Evolutionary conservation across 1,140 invertebrate genomes (phyloP), one percentile per base, ranked within the genome.

Genomic region (Hydropsyche tenuis): DNA sequence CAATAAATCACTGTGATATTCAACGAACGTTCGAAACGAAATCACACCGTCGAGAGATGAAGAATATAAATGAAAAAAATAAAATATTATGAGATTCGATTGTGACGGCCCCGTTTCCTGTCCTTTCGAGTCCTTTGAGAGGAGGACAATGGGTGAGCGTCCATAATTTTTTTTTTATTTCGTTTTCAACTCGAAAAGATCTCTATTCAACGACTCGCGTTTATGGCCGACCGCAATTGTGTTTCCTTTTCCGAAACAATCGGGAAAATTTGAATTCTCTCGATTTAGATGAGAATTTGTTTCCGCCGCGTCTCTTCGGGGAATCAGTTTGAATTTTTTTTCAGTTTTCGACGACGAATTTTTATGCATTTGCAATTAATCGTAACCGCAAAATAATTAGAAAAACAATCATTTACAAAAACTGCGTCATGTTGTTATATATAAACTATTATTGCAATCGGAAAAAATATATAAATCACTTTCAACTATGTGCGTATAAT

Each of bases 161-260:
- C 56, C 56, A 60, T 60, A 60, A 23, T 23, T 60, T 37, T 37
- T 37, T n/a, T n/a, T n/a, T n/a, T n/a, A n/a, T n/a, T 37, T 37
- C 30, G 30, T 37, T 37, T 20, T 60, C 18, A 14, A 23, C 23
- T 25, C 30, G 30, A 25, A 25, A 60, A 60, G 12, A 27, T 7
- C 22, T 11, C 20, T 37, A 37, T 37, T 37, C 56, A 25, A 6
- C 56, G 48, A 53, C n/a, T 18, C 51, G n/a, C 22, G 22, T 53
- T 53, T 60, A 60, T 20, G 56, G 12, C 1, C 5, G 23, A 60
- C 56, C 20, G 22, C 23, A 25, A 60, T 23, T 20, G 56, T 60
- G 30, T 60, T 25, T 60, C 56, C 56, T 60, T 60, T 25, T 23
- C 23, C 7, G 56, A 18, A 60, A 60, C 56, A 60, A 60, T 60